Percentiles rank a stretch among this genome's conserved stretches.
phyloP scores from a whole-genome alignment of 1,140 invertebrate genomes.

The Rhizoglyphus robini region DNA sequence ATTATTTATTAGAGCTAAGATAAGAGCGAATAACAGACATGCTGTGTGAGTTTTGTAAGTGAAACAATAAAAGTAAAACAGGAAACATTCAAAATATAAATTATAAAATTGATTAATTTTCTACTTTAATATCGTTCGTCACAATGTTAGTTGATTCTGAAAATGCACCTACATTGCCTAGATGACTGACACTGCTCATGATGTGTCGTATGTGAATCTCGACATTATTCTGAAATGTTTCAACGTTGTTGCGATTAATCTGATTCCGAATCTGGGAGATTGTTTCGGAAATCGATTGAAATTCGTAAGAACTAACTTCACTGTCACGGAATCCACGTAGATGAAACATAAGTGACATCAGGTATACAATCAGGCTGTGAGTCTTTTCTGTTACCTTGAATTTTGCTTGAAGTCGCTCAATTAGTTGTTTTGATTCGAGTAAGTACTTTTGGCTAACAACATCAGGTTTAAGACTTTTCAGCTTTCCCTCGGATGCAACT shows the following conservation, averaged over 20 bases:
- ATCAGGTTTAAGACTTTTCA: conserved; percentile 62
- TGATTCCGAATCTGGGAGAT: conserved; percentile 72
- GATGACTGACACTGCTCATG: conserved; percentile 60
- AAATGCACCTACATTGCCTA: conserved; percentile 38
- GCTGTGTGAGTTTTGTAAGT: too few species aligned
- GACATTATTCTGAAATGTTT: conserved; percentile 70
- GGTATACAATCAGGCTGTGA: conserved; percentile 64
- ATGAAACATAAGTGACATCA: conserved; percentile 81
- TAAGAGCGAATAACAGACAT: too few species aligned
- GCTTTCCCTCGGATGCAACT: conserved; percentile 68
- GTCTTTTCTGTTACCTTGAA: conserved; percentile 41
- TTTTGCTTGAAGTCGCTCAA: conserved; percentile 41
- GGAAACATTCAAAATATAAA: too few species aligned
- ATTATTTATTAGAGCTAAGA: too few species aligned
- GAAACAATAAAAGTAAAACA: too few species aligned
- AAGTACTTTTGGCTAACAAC: conserved; percentile 70
- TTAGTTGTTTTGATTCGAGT: conserved; percentile 64
- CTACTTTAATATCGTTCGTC: not conserved
- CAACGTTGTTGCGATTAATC: conserved; percentile 58
- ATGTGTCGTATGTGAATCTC: conserved; percentile 86
- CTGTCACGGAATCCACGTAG: conserved; percentile 76
- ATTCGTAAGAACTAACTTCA: conserved; percentile 75
- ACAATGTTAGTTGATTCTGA: conserved; percentile 15
- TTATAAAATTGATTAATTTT: too few species aligned
- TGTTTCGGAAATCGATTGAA: conserved; percentile 80